Base-by-base conservation (phyloP, 2,113 vertebrate genomes). In the Eudyptes chrysolophus region DNA sequence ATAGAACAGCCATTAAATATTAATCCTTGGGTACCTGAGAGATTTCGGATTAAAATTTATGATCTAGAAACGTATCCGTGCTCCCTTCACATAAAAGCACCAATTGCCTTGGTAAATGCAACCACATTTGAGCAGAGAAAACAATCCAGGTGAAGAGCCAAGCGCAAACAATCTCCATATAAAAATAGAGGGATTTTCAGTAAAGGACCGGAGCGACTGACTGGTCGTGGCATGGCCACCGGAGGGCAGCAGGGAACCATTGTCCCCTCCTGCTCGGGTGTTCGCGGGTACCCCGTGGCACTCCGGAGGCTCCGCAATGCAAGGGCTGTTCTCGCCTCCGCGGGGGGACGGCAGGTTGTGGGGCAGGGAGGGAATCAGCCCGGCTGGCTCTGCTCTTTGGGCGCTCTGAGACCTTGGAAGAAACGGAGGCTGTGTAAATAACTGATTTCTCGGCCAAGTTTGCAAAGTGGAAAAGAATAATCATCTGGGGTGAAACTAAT, bases 1-100 rank as follows among this genome's bases (percentile, higher is more conserved):
- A 78, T 27, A 77, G 79, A 90, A 68, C 68, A 94, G n/a, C 36
- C 17, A 91, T 97, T 94, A 96, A 97, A 95, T 96, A 96, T 96
- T 97, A 96, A 97, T 95, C 81, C 77, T 80, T 21, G 16, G 30
- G 49, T 72, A 89, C 66, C 87, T 60, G 84, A 46, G 94, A 96
- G 92, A 76, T 76, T 91, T 82, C 0, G 0, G 83, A 95, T 97
- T 97, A 94, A 96, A 95, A 97, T 95, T 94, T 68, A 97, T 97
- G 94, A 89, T 95, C 48, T 58, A 44, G 94, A 29, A 85, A 82
- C 7, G 0, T 49, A 77, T 61, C 40, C 0, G 0, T 42, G 66
- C 55, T 95, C 21, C 44, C 17, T 94, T 49, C 74, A 49, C 89
- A 85, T 15, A 29, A 84, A 94, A 93, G 40, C 58, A 46, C 66